Base-by-base conservation (phyloP, 2,797 vertebrate genomes). In the Bucorvus abyssinicus region DNA sequence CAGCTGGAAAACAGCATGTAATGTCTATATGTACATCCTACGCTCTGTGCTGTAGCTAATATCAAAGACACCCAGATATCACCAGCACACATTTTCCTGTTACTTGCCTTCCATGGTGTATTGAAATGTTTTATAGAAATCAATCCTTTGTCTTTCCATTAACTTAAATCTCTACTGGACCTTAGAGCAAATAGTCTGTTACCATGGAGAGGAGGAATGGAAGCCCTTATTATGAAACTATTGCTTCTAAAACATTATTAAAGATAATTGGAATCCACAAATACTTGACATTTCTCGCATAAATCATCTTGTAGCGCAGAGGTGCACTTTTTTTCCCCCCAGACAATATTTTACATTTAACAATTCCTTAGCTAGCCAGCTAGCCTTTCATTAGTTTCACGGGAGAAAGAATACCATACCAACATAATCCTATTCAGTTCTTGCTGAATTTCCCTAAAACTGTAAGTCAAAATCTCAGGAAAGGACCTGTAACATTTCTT, bases 11-110 rank as follows among this genome's bases (percentile, higher is more conserved):
- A 73, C 9, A 26, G 32, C 49, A 45, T 15, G 30, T 53, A 55
- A 42, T 11, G 14, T 80, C 89, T 71, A 64, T 53, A 55, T 14
- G 38, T 63, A 75, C 47, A 34, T 49, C 24, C 12, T 53, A 11
- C 1, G 0, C 10, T 77, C 42, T 50, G 12, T 59, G 27, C 19
- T 61, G 36, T 29, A 34, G n/a, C 30, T 23, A 40, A 60, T 7
- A 23, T 20, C 16, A 89, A 63, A 73, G n/a, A 80, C 76, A 69
- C 45, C 3, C 14, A 57, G 16, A 7, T 68, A 16, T 27, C 21
- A 3, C 21, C 5, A 0, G 5, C 14, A 56, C 8, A 7, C 0
- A 1, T 74, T 79, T 82, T 79, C 15, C 29, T 70, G 18, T 34
- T 77, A 49, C 8, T 52, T 63, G 20, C 10, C 12, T 91, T 79